phyloP scores from a whole-genome alignment of 2,113 vertebrate genomes.

The Gasterosteus aculeatus region DNA sequence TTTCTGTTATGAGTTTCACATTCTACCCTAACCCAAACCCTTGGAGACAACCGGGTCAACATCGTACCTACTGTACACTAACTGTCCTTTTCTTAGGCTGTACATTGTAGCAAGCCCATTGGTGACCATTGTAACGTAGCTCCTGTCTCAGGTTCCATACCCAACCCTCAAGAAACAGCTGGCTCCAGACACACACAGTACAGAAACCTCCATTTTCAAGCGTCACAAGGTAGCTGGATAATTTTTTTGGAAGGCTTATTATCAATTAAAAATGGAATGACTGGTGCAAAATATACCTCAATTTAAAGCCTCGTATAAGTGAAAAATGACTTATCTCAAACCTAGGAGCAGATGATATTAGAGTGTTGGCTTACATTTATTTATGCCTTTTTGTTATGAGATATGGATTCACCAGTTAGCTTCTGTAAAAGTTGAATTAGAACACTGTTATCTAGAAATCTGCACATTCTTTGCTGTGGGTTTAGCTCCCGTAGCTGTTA shows the following conservation, averaged over 20 bases:
- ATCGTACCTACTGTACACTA: no score
- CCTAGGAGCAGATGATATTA: not conserved
- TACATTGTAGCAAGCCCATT: not conserved
- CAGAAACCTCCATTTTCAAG: slow-evolving; percentile 34
- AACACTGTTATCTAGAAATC: not conserved
- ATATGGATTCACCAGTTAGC: slow-evolving; percentile 16
- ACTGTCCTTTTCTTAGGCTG: not conserved
- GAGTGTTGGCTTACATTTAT: not conserved
- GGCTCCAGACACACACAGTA: slow-evolving; percentile 14
- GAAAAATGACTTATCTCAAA: not conserved
- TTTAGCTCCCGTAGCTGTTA: slow-evolving; percentile 10
- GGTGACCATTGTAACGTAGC: slow-evolving; percentile 26
- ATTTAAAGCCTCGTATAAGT: not conserved
- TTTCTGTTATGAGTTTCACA: not conserved
- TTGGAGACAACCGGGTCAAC: not conserved
- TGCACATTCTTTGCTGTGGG: slow-evolving; percentile 12
- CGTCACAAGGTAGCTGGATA: slow-evolving; percentile 43
- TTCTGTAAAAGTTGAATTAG: slow-evolving; percentile 5
- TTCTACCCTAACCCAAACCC: not conserved
- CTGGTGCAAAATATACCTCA: not conserved
- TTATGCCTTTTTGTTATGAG: not conserved
- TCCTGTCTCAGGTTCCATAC: slow-evolving; percentile 26
- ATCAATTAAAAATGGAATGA: slow-evolving; percentile 42
- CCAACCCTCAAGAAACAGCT: not conserved
- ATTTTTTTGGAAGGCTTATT: slow-evolving; percentile 27